Base-by-base conservation (phyloP, 1,140 invertebrate species). In the Papilio polyxenes region DNA sequence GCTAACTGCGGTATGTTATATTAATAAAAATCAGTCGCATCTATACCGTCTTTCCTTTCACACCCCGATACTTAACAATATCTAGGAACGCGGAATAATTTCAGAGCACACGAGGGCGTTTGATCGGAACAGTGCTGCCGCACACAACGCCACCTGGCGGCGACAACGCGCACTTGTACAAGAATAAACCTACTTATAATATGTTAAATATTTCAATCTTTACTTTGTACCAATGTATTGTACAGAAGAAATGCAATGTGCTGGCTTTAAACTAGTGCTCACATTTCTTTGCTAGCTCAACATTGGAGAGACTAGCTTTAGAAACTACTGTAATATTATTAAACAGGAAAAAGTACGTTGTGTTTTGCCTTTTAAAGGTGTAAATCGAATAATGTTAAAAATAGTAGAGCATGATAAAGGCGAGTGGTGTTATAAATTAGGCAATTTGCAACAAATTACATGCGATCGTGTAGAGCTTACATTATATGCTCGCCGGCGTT, bases 391-490 rank as follows among this genome's bases (percentile, higher is more conserved):
- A n/a, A n/a, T n/a, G n/a, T n/a, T n/a, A n/a, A n/a, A n/a, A n/a
- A n/a, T n/a, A n/a, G n/a, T n/a, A n/a, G n/a, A n/a, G 31, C 23
- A 13, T 6, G 23, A 72, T 72, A 72, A 72, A 37, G 65, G 65
- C 40, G 17, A 75, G 74, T 48, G 44, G 44, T 75, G 74, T 75
- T 44, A 48, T 75, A 75, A 75, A 75, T 75, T 75, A 44, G 74
- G 74, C 44, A 75, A 48, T 75, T 75, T 75, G 37, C 17, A 75
- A 17, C 65, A 72, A 72, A 72, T 72, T 72, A 37, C 65, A 72
- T 20, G n/a, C 56, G n/a, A 59, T 37, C 11, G 23, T 72, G 65
- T 37, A 9, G 49, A 53, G 49, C 11, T 31, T 49, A 13, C 23
- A 37, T 53, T 56, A 37, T 56, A 23, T 20, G 20, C 51, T 31